A percentile compares a stretch with the other conserved stretches of the same genome.
Conservation (phyloP, 2,888 invertebrate genomes). For the Anoncus sp. region DNA sequence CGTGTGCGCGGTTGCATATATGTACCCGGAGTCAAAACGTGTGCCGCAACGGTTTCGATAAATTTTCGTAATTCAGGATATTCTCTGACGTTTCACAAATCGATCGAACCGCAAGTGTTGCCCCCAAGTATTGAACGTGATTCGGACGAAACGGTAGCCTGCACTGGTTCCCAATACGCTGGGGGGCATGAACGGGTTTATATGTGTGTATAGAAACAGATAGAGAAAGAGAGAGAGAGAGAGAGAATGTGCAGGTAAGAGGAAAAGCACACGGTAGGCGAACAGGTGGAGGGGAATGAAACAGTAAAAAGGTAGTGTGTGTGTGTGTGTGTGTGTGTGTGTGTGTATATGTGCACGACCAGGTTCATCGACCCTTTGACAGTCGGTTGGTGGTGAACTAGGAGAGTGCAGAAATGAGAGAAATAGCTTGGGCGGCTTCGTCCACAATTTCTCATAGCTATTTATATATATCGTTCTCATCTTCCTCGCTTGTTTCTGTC, state of each 20-base stretch:
- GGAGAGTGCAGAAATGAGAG: slow-evolving; percentile 52
- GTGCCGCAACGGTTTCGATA: neutral
- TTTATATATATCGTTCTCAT: slow-evolving; percentile 10
- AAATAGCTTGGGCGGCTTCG: slow-evolving; percentile 53
- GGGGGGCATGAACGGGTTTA: slow-evolving; percentile 19
- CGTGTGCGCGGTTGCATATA: neutral
- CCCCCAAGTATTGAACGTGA: slow-evolving; percentile 50
- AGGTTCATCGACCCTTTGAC: slow-evolving; percentile 69
- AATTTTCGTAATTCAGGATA: slow-evolving; percentile 25
- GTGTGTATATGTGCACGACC: slow-evolving; percentile 38
- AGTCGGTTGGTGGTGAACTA: slow-evolving; percentile 61
- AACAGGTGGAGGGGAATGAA: slow-evolving; percentile 48
- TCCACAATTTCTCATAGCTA: slow-evolving; percentile 41
- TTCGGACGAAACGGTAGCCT: slow-evolving; percentile 33
- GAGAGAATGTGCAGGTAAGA: slow-evolving; percentile 30
- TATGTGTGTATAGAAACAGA: neutral
- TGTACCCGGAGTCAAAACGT: neutral
- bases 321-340: slow-evolving; percentile 19
- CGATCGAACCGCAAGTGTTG: slow-evolving; percentile 26
- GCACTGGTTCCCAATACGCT: slow-evolving; percentile 22
- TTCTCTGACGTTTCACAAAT: slow-evolving; percentile 18
- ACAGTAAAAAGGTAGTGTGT: slow-evolving; percentile 48
- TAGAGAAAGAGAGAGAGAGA: neutral
- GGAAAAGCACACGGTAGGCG: slow-evolving; percentile 26
- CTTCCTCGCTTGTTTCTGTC: neutral